Evolutionary conservation across 92 coral and sea anemone genomes (phyloP), one percentile per base, ranked within the genome.

Genomic region (Umimayanthus chanpuru): DNA sequence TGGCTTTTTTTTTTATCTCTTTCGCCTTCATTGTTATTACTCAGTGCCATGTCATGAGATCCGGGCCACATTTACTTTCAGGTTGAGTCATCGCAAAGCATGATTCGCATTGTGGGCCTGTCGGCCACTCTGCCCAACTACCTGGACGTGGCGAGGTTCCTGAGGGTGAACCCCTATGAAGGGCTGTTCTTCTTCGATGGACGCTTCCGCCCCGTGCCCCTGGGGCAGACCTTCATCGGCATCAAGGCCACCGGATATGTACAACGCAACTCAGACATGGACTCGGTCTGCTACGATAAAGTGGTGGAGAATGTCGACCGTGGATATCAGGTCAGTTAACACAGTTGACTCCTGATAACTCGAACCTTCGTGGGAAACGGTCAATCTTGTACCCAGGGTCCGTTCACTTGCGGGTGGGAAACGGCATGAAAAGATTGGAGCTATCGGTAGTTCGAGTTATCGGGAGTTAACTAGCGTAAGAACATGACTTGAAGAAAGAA

Each of bases 121-220:
- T 97, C 99, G 2, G 99, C 99, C 38, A 97, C 99, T 39, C 93
- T 97, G 55, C 99, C 99, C 2, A 97, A 97, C 93, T 97, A 95
- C 85, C 87, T 92, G 56, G 99, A 97, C 89, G 99, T 97, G 71
- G 97, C 99, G 4, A 78, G 90, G 79, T 97, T 97, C 50, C 92
- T 97, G 53, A 88, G 96, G 20, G 99, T 97, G 77, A 95, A 90
- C 81, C 97, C 95, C n/a, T 88, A 92, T 80, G 94, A 93, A 61
- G 99, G 99, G 3, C 90, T 97, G 79, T 97, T 97, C 80, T 96
- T 94, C 92, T 97, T 97, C 81, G 99, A 97, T 78, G 94, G 94
- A 39, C 94, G 99, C 11, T 82, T 82, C n/a, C 98, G 99, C 73
- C 99, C 96, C 26, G 98, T 97, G 12, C 99, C 97, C 25, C 93